These are phyloP conservation scores for Fistularia tabacaria DNA, from an alignment of 2,797 vertebrate genomes.

Conservation along the genomic window DNA sequence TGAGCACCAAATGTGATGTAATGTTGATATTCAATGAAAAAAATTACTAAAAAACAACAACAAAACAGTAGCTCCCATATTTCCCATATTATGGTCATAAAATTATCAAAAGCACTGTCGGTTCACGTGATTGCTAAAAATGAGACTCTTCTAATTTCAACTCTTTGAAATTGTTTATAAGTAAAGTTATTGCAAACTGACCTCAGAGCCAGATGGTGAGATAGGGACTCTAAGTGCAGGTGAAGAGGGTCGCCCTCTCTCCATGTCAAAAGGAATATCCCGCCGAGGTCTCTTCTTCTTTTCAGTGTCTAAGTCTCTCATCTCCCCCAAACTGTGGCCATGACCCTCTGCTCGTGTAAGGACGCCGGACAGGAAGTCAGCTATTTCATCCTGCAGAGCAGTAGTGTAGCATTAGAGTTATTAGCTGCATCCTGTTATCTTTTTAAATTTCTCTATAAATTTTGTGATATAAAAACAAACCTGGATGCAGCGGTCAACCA, in stretches of 20 bases:
- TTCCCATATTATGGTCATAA: too few relatives aligned
- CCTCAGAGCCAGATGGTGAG: constrained; percentile 92
- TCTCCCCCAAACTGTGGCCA: constrained; percentile 79
- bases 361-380: constrained; percentile 91
- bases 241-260: constrained; percentile 85
- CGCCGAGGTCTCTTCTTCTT: constrained; percentile 87
- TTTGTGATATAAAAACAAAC: constrained; percentile 55
- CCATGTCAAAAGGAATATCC: constrained; percentile 88
- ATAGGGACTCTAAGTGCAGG: constrained; percentile 85
- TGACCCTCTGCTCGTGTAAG: constrained; percentile 85
- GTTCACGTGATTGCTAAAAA: too few relatives aligned
- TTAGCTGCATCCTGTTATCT: background rate
- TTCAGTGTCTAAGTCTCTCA: constrained; percentile 90
- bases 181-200: constrained; percentile 41
- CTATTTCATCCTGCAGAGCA: constrained; percentile 87
- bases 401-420: background rate
- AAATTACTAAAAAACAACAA: too few relatives aligned
- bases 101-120: too few relatives aligned
- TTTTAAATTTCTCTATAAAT: background rate
- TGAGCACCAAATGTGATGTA: too few relatives aligned
- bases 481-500: constrained; percentile 98
- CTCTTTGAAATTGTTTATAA: background rate
- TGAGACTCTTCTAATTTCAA: too few relatives aligned
- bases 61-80: too few relatives aligned
- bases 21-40: too few relatives aligned